phyloP scores from a whole-genome alignment of 1,140 invertebrate genomes.

The Heliconius himera region DNA sequence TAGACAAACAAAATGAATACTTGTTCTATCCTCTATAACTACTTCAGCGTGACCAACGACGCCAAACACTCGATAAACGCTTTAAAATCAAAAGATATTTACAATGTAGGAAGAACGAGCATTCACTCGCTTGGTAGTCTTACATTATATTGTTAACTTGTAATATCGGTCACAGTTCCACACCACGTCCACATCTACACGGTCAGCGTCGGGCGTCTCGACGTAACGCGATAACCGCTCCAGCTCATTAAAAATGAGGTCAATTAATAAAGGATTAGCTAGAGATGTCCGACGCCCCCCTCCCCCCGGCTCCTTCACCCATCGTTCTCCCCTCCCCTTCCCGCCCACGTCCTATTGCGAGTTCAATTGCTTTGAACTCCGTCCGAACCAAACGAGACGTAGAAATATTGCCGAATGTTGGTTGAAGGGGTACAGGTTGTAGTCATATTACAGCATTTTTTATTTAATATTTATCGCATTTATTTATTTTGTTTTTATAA shows the following conservation, averaged over 20 bases:
- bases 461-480: slow-evolving; percentile 80
- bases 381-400: slow-evolving; percentile 59
- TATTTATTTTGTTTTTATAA: slow-evolving; percentile 76
- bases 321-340: slow-evolving; percentile 13
- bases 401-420: slow-evolving; percentile 77
- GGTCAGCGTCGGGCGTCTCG: slow-evolving; percentile 59
- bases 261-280: slow-evolving; percentile 76
- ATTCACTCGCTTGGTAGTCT: slow-evolving; percentile 9
- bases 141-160: slow-evolving; percentile 11
- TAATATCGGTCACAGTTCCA: slow-evolving; percentile 44
- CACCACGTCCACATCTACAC: slow-evolving; percentile 36
- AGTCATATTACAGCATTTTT: slow-evolving; percentile 72
- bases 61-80: not conserved
- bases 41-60: not conserved
- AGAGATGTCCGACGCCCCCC: slow-evolving; percentile 63
- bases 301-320: slow-evolving; percentile 24
- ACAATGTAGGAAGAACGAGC: not conserved
- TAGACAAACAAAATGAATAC: slow-evolving; percentile 15
- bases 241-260: slow-evolving; percentile 70
- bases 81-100: not conserved
- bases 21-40: slow-evolving; percentile 1
- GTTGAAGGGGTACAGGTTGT: slow-evolving; percentile 81
- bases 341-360: slow-evolving; percentile 45
- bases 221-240: slow-evolving; percentile 41
- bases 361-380: slow-evolving; percentile 76